Percentiles rank a stretch among this genome's conserved stretches.
These are phyloP conservation scores for Cephalopachus bancanus DNA, from an alignment of 2,797 vertebrate genomes.

Conservation along the genomic window DNA sequence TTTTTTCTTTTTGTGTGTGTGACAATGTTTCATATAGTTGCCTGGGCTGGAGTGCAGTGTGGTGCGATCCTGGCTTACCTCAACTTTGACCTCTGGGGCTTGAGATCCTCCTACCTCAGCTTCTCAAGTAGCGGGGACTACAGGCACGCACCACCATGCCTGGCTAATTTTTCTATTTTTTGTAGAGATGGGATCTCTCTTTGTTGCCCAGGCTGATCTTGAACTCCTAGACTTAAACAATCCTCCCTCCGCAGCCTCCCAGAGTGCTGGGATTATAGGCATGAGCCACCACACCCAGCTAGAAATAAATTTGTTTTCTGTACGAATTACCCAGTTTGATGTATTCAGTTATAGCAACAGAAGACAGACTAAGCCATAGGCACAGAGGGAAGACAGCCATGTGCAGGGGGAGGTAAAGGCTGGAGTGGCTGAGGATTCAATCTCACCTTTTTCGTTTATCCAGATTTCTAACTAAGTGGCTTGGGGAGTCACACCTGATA, in stretches of 20 bases:
- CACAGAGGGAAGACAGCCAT: background rate
- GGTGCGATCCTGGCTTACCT: background rate
- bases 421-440: too few relatives aligned
- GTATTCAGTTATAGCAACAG: background rate
- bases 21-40: background rate
- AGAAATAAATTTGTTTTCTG: background rate
- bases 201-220: background rate
- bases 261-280: background rate
- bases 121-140: background rate
- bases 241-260: background rate
- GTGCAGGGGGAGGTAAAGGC: background rate
- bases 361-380: background rate
- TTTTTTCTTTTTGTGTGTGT: background rate
- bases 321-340: background rate
- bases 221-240: background rate
- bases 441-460: too few relatives aligned
- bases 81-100: background rate
- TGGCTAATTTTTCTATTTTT: background rate
- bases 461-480: too few relatives aligned
- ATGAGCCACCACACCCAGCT: background rate
- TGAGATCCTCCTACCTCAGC: background rate
- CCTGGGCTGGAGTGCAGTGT: background rate
- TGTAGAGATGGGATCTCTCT: background rate
- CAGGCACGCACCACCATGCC: accelerated
- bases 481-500: too few relatives aligned